Conservation (phyloP, 2,888 invertebrate species). For the Drosophila prolongata region DNA sequence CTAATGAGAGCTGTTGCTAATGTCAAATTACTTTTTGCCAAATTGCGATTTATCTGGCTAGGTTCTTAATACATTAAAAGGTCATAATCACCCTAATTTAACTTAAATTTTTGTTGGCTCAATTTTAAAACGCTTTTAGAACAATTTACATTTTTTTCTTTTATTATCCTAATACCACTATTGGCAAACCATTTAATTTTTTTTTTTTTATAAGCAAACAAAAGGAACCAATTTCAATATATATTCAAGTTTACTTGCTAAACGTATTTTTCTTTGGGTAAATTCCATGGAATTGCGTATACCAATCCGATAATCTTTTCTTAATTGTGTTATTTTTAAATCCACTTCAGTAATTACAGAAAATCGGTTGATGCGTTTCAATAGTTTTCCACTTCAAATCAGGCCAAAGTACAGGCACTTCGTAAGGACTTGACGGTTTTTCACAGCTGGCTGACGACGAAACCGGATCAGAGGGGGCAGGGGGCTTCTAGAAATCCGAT, state of each 20-base stretch:
- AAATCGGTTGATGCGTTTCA: constrained; percentile 8
- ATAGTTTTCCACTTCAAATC: constrained; percentile 46
- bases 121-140: too few relatives aligned
- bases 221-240: too few relatives aligned
- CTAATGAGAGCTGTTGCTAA: neutral
- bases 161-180: too few relatives aligned
- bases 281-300: neutral
- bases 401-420: constrained; percentile 54
- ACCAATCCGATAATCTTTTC: constrained; percentile 10
- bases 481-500: constrained; percentile 62
- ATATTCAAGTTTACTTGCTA: too few relatives aligned
- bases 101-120: too few relatives aligned
- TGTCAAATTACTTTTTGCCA: neutral
- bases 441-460: constrained; percentile 51
- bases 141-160: too few relatives aligned
- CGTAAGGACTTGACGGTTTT: constrained; percentile 44
- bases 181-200: too few relatives aligned
- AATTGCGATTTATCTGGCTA: too few relatives aligned
- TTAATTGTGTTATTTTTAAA: constrained; percentile 1
- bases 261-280: too few relatives aligned
- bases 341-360: constrained; percentile 30
- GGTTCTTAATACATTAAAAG: too few relatives aligned
- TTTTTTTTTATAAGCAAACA: too few relatives aligned
- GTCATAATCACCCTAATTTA: too few relatives aligned
- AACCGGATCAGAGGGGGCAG: constrained; percentile 39